Base-by-base conservation (phyloP, 2,888 invertebrate species). In the Empis stercorea region DNA sequence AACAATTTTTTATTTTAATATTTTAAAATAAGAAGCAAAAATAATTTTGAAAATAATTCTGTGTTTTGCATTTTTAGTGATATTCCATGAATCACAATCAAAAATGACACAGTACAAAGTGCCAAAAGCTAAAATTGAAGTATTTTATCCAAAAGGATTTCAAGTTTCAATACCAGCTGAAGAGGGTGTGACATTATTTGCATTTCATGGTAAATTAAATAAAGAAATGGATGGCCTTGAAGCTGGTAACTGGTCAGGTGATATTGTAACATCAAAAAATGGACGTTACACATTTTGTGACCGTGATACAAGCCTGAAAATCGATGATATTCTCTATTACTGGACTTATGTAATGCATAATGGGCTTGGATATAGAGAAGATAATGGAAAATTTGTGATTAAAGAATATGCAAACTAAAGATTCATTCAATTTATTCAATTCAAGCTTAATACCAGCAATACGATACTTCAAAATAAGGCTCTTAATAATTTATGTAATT, bases 171-270 rank as follows among this genome's bases (percentile, higher is more conserved):
- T 76, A 54, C 73, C 74, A 54, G 60, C 66, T 37, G 79, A 79
- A 55, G 73, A 76, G 52, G 84, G 84, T n/a, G 79, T 81, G 45
- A 72, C 76, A 30, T 66, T 85, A 17, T 81, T 85, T 55, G 84
- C 85, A 1, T 84, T 81, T 59, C 85, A 86, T 60, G 81, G 80
- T 5, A 83, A 84, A 52, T 66, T 86, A 1, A 86, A 87, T 59
- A 74, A 79, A 52, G 80, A 81, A 60, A 79, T 86, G 71, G 72
- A 80, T 11, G 79, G 80, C 0, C 61, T 82, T 16, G 85, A 84
- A 61, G 79, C 76, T 0, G 84, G 85, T 0, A 73, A 71, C 1
- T 77, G 76, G 73, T 71, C 82, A 0, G 68, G 74, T 32, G 85
- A 86, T 54, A 78, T 86, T 52, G 60, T 73, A 0, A 78, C 73